These are phyloP conservation scores for Sphenodon punctatus DNA, from an alignment of 2,797 vertebrate genomes.

Conservation along the genomic window DNA sequence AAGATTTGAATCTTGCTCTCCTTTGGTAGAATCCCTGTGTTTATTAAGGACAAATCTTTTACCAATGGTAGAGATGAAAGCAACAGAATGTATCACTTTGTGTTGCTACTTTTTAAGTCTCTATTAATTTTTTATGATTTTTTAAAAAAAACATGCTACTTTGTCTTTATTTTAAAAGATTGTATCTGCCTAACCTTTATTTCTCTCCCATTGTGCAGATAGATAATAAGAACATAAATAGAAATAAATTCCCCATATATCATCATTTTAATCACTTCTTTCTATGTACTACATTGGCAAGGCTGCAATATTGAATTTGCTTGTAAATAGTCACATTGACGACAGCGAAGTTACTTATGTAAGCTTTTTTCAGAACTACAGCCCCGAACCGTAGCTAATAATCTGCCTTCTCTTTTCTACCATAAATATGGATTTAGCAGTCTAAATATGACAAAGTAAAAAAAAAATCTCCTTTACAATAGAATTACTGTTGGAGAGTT, in stretches of 20 bases:
- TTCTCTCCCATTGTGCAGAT: background rate
- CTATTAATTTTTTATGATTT: background rate
- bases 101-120: background rate
- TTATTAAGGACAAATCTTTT: conserved; percentile 19
- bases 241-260: background rate
- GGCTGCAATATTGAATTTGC: no score
- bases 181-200: fast-evolving
- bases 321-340: no score
- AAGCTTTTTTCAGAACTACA: no score
- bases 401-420: no score
- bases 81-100: background rate
- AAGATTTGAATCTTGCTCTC: conserved; percentile 32
- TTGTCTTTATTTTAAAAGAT: background rate
- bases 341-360: no score
- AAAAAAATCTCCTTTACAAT: no score
- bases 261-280: fast-evolving
- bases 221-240: background rate
- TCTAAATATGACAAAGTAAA: no score
- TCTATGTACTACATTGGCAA: no score
- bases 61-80: background rate
- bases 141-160: background rate
- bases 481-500: no score
- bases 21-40: background rate
- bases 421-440: no score
- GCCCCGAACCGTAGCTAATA: no score